Conservation (phyloP, 1,140 invertebrate species). For the Dufourea novaeangliae region DNA sequence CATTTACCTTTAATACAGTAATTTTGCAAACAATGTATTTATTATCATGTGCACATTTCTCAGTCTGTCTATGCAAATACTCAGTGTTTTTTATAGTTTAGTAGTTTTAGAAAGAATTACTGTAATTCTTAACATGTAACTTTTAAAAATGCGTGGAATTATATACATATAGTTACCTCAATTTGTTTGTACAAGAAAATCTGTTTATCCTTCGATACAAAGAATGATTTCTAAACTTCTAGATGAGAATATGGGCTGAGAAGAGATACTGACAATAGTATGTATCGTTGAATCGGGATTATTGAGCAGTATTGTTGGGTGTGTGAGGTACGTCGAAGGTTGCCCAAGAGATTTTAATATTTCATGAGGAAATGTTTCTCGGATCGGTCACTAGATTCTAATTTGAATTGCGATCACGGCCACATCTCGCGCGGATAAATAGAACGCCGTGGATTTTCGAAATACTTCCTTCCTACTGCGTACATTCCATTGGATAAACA, state of each 20-base stretch:
- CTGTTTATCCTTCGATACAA: too few relatives aligned
- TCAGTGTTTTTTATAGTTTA: too few relatives aligned
- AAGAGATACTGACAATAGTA: too few relatives aligned
- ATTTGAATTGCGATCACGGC: slow-evolving; percentile 50
- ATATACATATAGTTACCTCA: too few relatives aligned
- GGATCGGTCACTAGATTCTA: not conserved
- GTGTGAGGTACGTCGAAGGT: not conserved
- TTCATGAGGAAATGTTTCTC: slow-evolving; percentile 45
- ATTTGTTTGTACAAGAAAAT: too few relatives aligned
- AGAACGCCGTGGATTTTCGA: not conserved
- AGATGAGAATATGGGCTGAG: too few relatives aligned
- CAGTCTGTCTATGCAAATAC: too few relatives aligned
- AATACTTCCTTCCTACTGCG: not conserved
- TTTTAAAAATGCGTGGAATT: too few relatives aligned
- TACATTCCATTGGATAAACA: not conserved
- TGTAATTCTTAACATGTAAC: too few relatives aligned
- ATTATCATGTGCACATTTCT: not conserved
- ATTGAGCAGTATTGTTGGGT: too few relatives aligned
- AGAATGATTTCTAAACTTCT: too few relatives aligned
- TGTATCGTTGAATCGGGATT: not conserved
- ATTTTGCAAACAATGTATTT: not conserved
- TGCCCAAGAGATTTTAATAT: slow-evolving; percentile 48
- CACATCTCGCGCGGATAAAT: slow-evolving; percentile 9
- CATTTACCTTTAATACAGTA: not conserved
- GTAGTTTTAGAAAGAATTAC: too few relatives aligned